Evolutionary conservation across 2,797 vertebrate species (phyloP).

Genomic region (Bradypodion ventrale): DNA sequence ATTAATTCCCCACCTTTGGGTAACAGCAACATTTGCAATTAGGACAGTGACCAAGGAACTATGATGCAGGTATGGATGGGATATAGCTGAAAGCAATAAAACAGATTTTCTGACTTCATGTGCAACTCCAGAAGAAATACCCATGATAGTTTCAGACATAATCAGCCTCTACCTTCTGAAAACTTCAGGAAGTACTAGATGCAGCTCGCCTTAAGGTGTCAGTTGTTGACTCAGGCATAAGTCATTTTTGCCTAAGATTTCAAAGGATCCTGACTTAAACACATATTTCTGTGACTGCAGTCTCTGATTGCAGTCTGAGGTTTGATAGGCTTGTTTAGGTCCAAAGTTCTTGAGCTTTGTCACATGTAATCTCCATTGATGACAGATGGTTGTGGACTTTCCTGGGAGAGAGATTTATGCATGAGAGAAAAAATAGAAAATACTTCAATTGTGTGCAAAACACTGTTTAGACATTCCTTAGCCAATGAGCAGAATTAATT

Average conservation of each 20-base stretch:
- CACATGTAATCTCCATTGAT: no score
- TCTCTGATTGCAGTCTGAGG: not conserved
- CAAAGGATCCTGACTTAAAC: constrained; percentile 9
- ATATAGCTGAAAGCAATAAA: not conserved
- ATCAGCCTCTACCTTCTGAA: constrained; percentile 11
- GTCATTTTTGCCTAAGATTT: constrained; percentile 39
- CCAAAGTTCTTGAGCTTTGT: no score
- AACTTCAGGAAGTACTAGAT: constrained; percentile 1
- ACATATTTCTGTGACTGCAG: constrained; percentile 1
- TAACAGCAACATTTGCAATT: not conserved
- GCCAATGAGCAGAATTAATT: no score
- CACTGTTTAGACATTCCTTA: no score
- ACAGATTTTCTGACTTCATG: not conserved
- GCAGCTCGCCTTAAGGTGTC: not conserved
- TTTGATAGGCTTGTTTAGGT: no score
- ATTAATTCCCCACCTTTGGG: not conserved
- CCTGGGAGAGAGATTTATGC: no score
- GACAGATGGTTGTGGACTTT: no score
- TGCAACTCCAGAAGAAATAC: constrained; percentile 16
- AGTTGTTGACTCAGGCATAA: constrained; percentile 39
- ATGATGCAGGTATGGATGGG: not conserved
- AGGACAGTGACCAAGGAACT: not conserved
- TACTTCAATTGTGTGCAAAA: no score
- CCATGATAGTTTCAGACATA: constrained; percentile 22
- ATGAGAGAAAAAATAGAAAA: no score